Percentiles rank a stretch among this genome's conserved stretches.
Evolutionary conservation across 2,113 vertebrate species (phyloP).

Genomic region (Cyphotilapia sp.): DNA sequence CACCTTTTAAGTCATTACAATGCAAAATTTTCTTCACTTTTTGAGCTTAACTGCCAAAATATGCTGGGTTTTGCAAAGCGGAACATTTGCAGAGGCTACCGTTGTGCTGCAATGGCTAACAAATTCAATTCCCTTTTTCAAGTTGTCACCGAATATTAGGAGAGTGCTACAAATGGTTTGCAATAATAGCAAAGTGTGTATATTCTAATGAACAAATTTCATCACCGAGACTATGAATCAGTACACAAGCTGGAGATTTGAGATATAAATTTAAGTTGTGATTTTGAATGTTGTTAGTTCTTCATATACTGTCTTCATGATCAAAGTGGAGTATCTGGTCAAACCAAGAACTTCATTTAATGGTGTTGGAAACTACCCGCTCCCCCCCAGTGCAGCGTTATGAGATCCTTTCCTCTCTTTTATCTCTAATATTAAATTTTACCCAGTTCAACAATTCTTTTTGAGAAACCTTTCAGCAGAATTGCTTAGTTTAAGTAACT

Average conservation of each 20-base stretch:
- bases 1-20: conserved; percentile 22
- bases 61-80: neutral
- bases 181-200: neutral
- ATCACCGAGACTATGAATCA: neutral
- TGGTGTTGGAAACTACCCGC: neutral
- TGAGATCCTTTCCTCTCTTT: neutral
- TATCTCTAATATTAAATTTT: neutral
- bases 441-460: neutral
- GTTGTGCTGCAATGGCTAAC: neutral
- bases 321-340: neutral
- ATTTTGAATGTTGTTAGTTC: neutral
- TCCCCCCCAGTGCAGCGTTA: neutral
- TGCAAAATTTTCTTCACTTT: neutral
- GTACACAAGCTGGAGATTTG: neutral
- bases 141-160: neutral
- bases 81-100: neutral
- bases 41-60: neutral
- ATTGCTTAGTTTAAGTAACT: conserved; percentile 8
- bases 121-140: conserved; percentile 30
- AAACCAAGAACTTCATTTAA: neutral
- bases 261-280: neutral
- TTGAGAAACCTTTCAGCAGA: neutral
- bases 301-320: neutral
- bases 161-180: neutral
- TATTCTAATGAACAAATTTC: neutral